Conservation (phyloP, 1,140 invertebrate species). For the Cyrtorhinus lividipennis region DNA sequence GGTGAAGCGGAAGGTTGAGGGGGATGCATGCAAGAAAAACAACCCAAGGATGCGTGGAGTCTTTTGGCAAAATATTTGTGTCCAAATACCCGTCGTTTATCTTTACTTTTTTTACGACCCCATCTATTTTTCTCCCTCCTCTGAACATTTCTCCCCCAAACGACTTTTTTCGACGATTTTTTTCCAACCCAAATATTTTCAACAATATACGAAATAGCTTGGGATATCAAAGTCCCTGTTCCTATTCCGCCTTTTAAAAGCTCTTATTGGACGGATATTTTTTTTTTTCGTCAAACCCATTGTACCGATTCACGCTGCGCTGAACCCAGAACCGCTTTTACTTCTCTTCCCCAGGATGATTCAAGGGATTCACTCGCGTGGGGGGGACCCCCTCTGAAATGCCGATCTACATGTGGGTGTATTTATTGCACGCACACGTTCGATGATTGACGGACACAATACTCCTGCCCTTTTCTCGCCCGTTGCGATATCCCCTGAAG, state of each 20-base stretch:
- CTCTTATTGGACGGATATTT: neutral
- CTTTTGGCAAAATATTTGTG: neutral
- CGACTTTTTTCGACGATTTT: neutral
- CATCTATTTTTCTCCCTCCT: neutral
- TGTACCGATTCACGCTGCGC: neutral
- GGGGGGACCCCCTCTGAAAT: too few species aligned
- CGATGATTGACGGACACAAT: too few species aligned
- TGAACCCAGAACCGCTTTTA: neutral
- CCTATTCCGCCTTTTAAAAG: neutral
- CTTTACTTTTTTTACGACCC: neutral
- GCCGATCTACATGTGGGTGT: too few species aligned
- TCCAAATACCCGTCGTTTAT: neutral
- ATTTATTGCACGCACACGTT: too few species aligned
- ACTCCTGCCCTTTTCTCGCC: too few species aligned
- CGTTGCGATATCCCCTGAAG: too few species aligned
- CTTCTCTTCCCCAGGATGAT: neutral
- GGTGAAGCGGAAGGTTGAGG: too few species aligned
- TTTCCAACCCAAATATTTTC: neutral
- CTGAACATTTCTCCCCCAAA: too few species aligned
- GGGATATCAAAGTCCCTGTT: neutral
- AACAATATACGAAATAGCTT: neutral
- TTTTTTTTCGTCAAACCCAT: neutral
- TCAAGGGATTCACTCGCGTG: too few species aligned
- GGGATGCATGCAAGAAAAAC: neutral
- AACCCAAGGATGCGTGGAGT: neutral